These are phyloP conservation scores for Biston stratarius DNA, from an alignment of 2,888 invertebrate species.

Conservation along the genomic window DNA sequence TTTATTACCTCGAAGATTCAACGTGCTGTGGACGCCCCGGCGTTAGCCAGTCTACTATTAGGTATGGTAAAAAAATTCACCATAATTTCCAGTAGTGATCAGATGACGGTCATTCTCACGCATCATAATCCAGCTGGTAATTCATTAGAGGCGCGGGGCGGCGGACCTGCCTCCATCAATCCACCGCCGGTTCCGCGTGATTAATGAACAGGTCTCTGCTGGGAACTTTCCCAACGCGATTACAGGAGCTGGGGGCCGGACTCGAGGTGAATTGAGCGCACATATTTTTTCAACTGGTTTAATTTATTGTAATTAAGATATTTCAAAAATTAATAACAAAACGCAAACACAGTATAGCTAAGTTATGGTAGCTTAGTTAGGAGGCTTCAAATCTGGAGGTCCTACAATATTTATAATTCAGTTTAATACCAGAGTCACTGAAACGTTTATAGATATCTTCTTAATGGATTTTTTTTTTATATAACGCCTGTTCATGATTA, in stretches of 20 bases:
- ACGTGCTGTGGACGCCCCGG: too few relatives aligned
- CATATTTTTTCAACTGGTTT: neutral
- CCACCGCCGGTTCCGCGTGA: slow-evolving; percentile 50
- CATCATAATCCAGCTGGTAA: slow-evolving; percentile 35
- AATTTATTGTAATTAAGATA: neutral
- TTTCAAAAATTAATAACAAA: neutral
- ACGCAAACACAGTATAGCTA: too few relatives aligned
- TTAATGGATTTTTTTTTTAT: too few relatives aligned
- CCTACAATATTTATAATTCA: too few relatives aligned
- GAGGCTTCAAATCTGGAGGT: too few relatives aligned
- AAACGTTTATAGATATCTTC: too few relatives aligned
- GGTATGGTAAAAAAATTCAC: neutral
- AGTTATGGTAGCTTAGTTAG: too few relatives aligned
- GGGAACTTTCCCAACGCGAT: slow-evolving; percentile 45
- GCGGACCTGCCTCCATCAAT: slow-evolving; percentile 49
- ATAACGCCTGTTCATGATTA: too few relatives aligned
- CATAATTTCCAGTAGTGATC: neutral
- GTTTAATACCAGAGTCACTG: too few relatives aligned
- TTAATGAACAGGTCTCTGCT: slow-evolving; percentile 50
- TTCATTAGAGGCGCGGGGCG: slow-evolving; percentile 44
- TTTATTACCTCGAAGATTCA: too few relatives aligned
- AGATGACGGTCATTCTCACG: slow-evolving; percentile 12
- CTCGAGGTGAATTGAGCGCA: neutral
- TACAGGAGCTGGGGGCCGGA: slow-evolving; percentile 30
- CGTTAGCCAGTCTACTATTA: too few relatives aligned